A percentile compares a stretch with the other conserved stretches of the same genome.
Evolutionary conservation across 2,888 invertebrate species (phyloP).

Genomic region (Chrysomela aeneicollis): DNA sequence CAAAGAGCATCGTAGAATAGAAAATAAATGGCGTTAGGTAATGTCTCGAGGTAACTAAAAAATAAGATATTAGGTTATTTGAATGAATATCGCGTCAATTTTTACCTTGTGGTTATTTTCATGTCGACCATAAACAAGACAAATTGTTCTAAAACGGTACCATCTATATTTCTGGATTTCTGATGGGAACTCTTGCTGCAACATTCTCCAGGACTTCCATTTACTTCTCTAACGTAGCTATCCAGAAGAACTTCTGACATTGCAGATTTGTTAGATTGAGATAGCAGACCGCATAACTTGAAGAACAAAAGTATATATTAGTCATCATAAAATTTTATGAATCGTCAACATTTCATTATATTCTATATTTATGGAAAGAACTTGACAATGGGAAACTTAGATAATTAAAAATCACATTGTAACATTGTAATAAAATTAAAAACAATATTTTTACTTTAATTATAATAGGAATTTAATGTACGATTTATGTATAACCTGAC

Average conservation of each 20-base stretch:
- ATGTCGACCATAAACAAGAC: conserved; percentile 67
- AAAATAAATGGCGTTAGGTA: conserved; percentile 76
- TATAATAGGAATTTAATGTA: no score
- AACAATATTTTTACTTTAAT: no score
- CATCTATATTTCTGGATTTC: conserved; percentile 35
- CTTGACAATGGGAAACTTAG: no score
- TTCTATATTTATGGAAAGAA: no score
- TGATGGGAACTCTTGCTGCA: conserved; percentile 10
- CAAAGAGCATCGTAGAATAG: conserved; percentile 75
- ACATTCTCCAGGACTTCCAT: conserved; percentile 18
- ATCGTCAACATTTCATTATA: no score
- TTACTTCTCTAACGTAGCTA: conserved; percentile 44
- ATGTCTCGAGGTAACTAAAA: conserved; percentile 69
- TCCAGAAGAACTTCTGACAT: conserved; percentile 42
- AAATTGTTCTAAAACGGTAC: conserved; percentile 59
- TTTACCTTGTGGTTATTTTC: conserved; percentile 67
- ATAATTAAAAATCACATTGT: no score
- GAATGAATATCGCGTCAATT: neutral
- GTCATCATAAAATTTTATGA: no score
- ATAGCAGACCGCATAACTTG: conserved; percentile 49
- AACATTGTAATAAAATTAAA: no score
- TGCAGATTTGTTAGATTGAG: conserved; percentile 37
- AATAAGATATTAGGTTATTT: neutral
- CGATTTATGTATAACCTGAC: no score
- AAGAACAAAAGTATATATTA: conserved; percentile 32